phyloP scores from a whole-genome alignment of 2,797 vertebrate genomes.

The Phataginus tetradactyla region DNA sequence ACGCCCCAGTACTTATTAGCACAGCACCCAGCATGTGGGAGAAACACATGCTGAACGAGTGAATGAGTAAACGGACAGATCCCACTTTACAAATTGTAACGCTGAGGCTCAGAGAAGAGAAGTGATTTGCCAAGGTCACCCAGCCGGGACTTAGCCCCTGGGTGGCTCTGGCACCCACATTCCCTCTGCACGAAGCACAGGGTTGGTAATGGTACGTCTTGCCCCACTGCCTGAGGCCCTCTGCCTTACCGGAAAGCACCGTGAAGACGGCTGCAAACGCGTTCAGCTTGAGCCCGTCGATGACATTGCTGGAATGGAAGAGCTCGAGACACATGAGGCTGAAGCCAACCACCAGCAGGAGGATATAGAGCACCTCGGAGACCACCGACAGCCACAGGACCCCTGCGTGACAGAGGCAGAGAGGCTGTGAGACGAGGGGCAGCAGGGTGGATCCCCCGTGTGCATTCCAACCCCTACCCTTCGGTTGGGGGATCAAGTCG shows the following conservation, averaged over 20 bases:
- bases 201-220: rapidly evolving
- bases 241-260: constrained; percentile 93
- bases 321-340: constrained; percentile 99
- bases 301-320: constrained; percentile 96
- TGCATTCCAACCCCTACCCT: rapidly evolving
- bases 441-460: rapidly evolving
- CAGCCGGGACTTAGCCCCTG: not conserved
- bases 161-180: rapidly evolving
- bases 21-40: rapidly evolving
- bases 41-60: not conserved
- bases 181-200: not conserved
- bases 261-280: constrained; percentile 99
- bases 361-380: constrained; percentile 96
- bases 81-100: not conserved
- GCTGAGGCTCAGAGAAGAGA: not conserved
- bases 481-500: rapidly evolving
- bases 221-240: not conserved
- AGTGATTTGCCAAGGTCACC: not conserved
- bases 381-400: constrained; percentile 98
- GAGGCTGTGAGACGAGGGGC: not conserved
- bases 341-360: constrained; percentile 96
- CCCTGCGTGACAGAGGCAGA: constrained; percentile 85
- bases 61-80: rapidly evolving
- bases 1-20: not conserved
- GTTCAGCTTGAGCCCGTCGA: constrained; percentile 97